Evolutionary conservation across 2,888 invertebrate species (phyloP).

Genomic region (Ophion ellenae): DNA sequence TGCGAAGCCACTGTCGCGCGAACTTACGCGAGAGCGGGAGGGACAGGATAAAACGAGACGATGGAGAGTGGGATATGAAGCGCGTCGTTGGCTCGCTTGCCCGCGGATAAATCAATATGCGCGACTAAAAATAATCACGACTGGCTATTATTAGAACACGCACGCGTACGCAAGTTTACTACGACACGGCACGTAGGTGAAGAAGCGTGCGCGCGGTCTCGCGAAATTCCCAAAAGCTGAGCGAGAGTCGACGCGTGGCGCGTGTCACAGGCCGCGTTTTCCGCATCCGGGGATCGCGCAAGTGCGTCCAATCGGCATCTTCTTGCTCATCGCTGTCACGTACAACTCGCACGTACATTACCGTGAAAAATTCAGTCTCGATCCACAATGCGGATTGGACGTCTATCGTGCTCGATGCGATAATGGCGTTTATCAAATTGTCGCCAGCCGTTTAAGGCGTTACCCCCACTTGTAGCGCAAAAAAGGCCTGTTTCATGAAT

Average conservation of each 20-base stretch:
- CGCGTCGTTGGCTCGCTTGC: conserved; percentile 32
- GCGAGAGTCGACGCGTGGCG: not conserved
- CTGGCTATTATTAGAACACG: conserved; percentile 48
- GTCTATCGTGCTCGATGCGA: no score
- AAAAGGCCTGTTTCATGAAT: no score
- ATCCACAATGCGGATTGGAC: no score
- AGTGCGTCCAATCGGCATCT: conserved; percentile 13
- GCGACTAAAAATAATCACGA: conserved; percentile 40
- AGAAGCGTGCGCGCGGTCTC: not conserved
- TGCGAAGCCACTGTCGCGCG: not conserved
- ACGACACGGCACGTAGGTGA: not conserved
- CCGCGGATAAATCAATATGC: conserved; percentile 31
- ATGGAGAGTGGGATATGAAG: conserved; percentile 20
- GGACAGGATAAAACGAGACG: not conserved
- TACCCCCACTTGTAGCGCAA: no score
- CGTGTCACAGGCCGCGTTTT: conserved; percentile 58
- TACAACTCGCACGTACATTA: not conserved
- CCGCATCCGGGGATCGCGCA: conserved; percentile 20
- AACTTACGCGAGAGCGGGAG: not conserved
- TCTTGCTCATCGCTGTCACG: conserved; percentile 21
- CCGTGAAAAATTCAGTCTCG: not conserved
- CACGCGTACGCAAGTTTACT: conserved; percentile 36
- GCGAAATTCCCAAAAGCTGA: not conserved
- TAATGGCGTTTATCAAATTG: no score
- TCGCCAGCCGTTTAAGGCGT: no score